Percentiles rank a stretch among this genome's conserved stretches.
Conservation (phyloP, 2,113 vertebrate genomes). For the Morphnarchus princeps region DNA sequence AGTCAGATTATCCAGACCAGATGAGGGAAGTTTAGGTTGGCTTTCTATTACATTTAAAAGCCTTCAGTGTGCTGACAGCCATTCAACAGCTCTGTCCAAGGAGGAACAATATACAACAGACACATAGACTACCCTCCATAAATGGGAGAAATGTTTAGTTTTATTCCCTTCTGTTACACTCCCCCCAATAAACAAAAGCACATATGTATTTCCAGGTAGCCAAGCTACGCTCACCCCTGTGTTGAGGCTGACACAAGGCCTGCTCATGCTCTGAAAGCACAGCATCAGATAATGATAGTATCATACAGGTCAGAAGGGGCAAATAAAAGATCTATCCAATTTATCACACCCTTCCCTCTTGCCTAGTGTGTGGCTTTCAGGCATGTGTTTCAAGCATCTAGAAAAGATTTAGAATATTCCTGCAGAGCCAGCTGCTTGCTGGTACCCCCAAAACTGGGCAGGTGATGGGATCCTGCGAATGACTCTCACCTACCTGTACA, state of each 20-base stretch:
- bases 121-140: neutral
- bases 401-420: neutral
- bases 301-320: neutral
- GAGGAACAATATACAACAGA: neutral
- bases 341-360: neutral
- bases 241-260: neutral
- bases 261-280: neutral
- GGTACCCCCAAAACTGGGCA: neutral
- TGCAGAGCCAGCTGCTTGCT: neutral
- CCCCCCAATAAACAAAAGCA: neutral
- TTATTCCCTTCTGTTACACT: neutral
- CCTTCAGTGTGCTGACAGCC: neutral
- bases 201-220: neutral
- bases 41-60: constrained; percentile 16
- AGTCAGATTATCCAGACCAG: constrained; percentile 57
- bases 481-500: neutral
- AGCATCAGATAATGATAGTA: neutral
- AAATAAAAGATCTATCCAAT: neutral
- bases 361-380: neutral
- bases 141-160: neutral
- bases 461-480: fast-evolving
- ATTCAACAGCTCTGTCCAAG: neutral
- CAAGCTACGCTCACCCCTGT: neutral
- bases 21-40: constrained; percentile 48
- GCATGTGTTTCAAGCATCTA: neutral